A percentile compares a stretch with the other conserved stretches of the same genome.
Evolutionary conservation across 2,888 invertebrate species (phyloP).

Genomic region (Argyresthia albistria): DNA sequence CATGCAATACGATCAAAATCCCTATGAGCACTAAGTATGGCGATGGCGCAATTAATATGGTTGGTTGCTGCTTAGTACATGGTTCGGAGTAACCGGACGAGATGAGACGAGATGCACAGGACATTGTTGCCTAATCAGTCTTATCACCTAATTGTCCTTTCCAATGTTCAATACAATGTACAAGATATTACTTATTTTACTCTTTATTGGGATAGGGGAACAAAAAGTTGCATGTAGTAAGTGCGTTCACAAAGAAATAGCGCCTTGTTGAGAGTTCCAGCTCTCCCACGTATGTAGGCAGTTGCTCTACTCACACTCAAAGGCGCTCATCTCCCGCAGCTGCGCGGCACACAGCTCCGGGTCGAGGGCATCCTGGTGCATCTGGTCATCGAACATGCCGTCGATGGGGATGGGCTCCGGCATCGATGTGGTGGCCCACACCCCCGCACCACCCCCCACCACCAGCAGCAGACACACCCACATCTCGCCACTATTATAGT

Average conservation of each 20-base stretch:
- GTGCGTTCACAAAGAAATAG: not conserved
- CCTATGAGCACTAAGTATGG: too few species aligned
- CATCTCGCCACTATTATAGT: not conserved
- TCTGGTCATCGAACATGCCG: constrained; percentile 5
- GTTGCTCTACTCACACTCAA: constrained; percentile 10
- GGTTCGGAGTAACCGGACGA: too few species aligned
- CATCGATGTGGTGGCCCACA: not conserved
- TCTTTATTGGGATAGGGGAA: not conserved
- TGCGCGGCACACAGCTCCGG: constrained; percentile 7
- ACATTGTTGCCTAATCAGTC: not conserved
- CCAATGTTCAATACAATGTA: too few species aligned
- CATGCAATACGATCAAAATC: too few species aligned
- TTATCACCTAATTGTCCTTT: too few species aligned
- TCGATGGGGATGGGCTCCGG: not conserved
- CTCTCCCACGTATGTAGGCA: not conserved
- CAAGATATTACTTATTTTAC: not conserved
- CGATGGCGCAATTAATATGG: too few species aligned
- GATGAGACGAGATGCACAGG: not conserved
- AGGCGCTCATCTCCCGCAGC: constrained; percentile 6
- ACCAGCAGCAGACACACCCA: not conserved
- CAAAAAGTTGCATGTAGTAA: not conserved
- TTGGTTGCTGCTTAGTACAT: too few species aligned
- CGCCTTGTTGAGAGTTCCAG: not conserved
- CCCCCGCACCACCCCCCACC: not conserved
- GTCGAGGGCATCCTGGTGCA: constrained; percentile 9